phyloP scores from a whole-genome alignment of 2,113 vertebrate genomes.

The Mesitornis unicolor region DNA sequence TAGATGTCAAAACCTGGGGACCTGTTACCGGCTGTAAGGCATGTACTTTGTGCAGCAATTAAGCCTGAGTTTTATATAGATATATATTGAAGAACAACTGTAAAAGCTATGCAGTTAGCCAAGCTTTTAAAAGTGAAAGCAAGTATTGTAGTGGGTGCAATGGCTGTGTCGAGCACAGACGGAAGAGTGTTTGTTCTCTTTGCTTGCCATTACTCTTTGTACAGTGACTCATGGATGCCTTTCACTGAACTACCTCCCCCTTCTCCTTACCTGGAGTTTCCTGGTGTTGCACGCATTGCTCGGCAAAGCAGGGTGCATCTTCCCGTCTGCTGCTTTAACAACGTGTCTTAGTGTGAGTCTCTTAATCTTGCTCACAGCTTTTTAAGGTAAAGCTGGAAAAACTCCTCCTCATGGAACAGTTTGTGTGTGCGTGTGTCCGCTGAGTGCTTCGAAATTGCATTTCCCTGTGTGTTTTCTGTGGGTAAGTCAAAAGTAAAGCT shows the following conservation, averaged over 20 bases:
- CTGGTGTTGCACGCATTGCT: neutral
- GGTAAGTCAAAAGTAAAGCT: neutral
- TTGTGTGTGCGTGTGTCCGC: neutral
- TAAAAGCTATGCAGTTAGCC: neutral
- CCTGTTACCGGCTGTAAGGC: neutral
- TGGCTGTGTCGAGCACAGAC: neutral
- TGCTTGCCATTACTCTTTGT: neutral
- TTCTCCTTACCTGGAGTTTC: neutral
- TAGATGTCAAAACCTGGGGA: neutral
- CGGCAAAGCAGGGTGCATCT: neutral
- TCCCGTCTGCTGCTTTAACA: neutral
- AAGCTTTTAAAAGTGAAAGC: slow-evolving; percentile 2
- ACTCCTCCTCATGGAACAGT: neutral
- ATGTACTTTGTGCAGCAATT: neutral
- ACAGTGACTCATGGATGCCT: neutral
- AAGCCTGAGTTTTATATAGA: neutral
- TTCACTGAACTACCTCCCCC: neutral
- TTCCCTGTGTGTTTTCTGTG: neutral
- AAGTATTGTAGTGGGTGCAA: neutral
- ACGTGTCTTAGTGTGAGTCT: neutral
- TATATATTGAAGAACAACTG: neutral
- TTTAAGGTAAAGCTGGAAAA: neutral
- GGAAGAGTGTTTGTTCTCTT: slow-evolving; percentile 1
- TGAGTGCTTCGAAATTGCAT: neutral
- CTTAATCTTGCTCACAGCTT: neutral